Evolutionary conservation across 2,888 invertebrate genomes (phyloP).

Genomic region (Agrochola litura): DNA sequence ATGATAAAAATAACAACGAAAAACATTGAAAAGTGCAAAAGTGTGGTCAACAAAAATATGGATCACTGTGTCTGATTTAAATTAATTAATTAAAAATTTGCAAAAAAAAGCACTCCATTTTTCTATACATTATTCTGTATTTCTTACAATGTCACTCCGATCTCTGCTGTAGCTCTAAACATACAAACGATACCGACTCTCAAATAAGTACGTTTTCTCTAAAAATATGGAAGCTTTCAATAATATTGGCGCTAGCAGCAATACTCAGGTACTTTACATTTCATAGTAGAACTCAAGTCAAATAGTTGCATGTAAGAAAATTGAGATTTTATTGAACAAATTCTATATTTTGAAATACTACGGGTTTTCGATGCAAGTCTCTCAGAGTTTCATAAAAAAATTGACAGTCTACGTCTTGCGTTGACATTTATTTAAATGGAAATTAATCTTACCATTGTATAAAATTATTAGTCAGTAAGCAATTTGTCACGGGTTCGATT

Average conservation of each 20-base stretch:
- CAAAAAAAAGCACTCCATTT: no score
- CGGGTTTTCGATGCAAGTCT: conserved; percentile 16
- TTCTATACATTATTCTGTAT: background rate
- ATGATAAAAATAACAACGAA: no score
- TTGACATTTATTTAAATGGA: background rate
- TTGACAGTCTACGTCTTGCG: background rate
- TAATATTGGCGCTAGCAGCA: conserved; percentile 72
- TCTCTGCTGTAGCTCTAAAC: background rate
- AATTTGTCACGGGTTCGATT: background rate
- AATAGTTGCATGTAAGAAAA: conserved; percentile 75
- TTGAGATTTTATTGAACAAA: conserved; percentile 79
- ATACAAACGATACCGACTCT: conserved; percentile 12
- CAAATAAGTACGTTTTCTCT: conserved; percentile 14
- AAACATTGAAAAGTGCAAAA: no score
- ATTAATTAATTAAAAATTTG: no score
- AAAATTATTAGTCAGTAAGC: background rate
- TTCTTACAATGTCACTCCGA: conserved; percentile 26
- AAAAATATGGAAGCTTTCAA: conserved; percentile 71
- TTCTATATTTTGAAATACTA: conserved; percentile 50
- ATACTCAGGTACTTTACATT: conserved; percentile 64
- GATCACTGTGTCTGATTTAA: no score
- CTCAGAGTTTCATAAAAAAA: background rate
- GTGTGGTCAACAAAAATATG: no score
- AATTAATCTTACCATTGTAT: background rate
- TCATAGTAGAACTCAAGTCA: conserved; percentile 73